Base-by-base conservation (phyloP, 1,140 invertebrate genomes). In the Maniola jurtina region DNA sequence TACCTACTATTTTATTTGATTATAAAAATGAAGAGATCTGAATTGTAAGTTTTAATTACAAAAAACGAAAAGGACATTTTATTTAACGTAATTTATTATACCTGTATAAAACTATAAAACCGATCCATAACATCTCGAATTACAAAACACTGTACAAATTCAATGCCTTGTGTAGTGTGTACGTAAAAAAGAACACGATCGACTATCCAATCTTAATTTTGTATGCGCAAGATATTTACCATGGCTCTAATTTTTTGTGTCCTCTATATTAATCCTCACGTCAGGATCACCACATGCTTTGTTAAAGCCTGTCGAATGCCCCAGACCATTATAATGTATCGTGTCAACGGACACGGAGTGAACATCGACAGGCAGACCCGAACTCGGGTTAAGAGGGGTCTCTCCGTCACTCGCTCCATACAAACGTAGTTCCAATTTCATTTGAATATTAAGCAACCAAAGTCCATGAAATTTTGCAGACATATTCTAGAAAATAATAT, bases 261-360 rank as follows among this genome's bases (percentile, higher is more conserved):
- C 80, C 70, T 80, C 81, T 79, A 83, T 84, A 84, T 87, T 88
- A 87, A 87, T 89, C 85, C 83, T 81, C 80, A 80, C 79, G 85
- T 89, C 84, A 86, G 79, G 80, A 84, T 80, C 78, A 83, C 83
- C 79, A 81, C 80, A 80, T 86, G 81, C 81, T 89, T 87, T 88
- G 85, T 88, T 83, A 83, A 84, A 83, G 79, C 80, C 81, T 75
- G 81, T 85, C 80, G 84, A 85, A 83, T 68, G 76, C 78, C 79
- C 69, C 75, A 77, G 80, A 76, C 85, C 86, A 90, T 88, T 88
- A 86, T 87, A 88, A 90, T 87, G 84, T 86, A 84, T 85, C 81
- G 85, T 90, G 88, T 88, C 86, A 88, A 85, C 81, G 84, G 77
- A 86, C 83, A 85, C 81, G 79, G 84, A 86, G 82, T 81, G 84